Evolutionary conservation across 2,888 invertebrate species (phyloP).

Genomic region (Archips xylosteana): DNA sequence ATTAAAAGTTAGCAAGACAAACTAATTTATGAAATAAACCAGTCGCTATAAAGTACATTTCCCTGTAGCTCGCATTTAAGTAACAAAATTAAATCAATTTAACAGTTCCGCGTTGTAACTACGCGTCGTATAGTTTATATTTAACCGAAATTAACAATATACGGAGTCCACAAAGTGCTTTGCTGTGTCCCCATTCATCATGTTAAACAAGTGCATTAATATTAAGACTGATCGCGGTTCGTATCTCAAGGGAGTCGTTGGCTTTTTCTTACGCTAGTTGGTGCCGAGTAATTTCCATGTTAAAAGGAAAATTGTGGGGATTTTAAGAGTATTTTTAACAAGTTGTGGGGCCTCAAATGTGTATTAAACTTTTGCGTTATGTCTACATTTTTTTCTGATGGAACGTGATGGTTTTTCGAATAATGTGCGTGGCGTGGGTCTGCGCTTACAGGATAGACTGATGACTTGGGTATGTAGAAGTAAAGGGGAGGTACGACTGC

Average conservation of each 20-base stretch:
- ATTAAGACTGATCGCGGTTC: constrained; percentile 28
- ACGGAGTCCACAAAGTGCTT: constrained; percentile 11
- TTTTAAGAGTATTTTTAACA: constrained; percentile 3
- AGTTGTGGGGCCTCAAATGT: neutral
- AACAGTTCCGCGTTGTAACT: neutral
- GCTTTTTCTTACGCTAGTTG: constrained; percentile 19
- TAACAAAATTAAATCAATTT: constrained; percentile 18
- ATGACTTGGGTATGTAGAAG: too few species aligned
- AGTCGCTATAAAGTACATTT: neutral
- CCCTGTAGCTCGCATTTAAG: constrained; percentile 1
- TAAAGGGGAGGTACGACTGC: too few species aligned
- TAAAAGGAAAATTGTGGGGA: constrained; percentile 17
- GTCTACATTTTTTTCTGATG: neutral
- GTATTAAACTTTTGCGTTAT: neutral
- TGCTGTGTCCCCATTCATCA: constrained; percentile 23
- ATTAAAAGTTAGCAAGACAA: neutral
- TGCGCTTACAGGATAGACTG: too few species aligned
- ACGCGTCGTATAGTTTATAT: constrained; percentile 23
- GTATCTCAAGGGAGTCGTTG: constrained; percentile 26
- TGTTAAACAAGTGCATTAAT: constrained; percentile 23
- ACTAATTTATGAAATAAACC: neutral
- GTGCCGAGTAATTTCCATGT: constrained; percentile 31
- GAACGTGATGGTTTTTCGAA: too few species aligned
- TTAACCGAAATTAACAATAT: constrained; percentile 23
- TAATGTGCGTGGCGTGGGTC: too few species aligned